phyloP scores from a whole-genome alignment of 2,797 vertebrate species.

The Aplochiton taeniatus region DNA sequence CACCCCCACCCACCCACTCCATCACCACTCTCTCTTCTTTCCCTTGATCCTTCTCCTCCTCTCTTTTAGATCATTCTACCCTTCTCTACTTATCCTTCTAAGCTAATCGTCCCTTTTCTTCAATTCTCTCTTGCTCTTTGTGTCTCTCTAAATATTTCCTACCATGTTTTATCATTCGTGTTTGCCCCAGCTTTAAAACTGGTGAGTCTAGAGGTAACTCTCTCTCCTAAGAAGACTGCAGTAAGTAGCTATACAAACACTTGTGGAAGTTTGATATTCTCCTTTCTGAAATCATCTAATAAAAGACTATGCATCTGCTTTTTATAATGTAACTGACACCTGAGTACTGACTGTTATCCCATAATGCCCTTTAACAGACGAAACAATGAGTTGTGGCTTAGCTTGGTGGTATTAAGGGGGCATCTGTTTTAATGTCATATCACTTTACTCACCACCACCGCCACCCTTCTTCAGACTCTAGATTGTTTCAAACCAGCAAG shows the following conservation, averaged over 20 bases:
- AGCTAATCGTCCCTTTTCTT: too few species aligned
- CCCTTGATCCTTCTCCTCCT: background rate
- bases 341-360: background rate
- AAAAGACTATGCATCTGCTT: too few species aligned
- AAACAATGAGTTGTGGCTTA: slow-evolving; percentile 8
- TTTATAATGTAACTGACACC: background rate
- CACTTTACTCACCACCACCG: background rate
- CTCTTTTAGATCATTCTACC: background rate
- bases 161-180: too few species aligned
- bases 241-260: too few species aligned
- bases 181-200: too few species aligned
- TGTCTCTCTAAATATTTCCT: background rate
- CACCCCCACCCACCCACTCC: background rate
- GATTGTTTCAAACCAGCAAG: too few species aligned
- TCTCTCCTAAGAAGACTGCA: too few species aligned
- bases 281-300: too few species aligned
- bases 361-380: slow-evolving; percentile 12
- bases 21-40: background rate
- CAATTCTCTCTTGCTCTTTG: background rate
- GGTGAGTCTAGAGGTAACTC: too few species aligned
- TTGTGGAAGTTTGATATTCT: too few species aligned
- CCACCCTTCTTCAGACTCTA: background rate
- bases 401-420: background rate
- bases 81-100: background rate
- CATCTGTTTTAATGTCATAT: slow-evolving; percentile 26